These are phyloP conservation scores for Allolobophora icterica DNA, from an alignment of 2,888 invertebrate species.

Conservation along the genomic window DNA sequence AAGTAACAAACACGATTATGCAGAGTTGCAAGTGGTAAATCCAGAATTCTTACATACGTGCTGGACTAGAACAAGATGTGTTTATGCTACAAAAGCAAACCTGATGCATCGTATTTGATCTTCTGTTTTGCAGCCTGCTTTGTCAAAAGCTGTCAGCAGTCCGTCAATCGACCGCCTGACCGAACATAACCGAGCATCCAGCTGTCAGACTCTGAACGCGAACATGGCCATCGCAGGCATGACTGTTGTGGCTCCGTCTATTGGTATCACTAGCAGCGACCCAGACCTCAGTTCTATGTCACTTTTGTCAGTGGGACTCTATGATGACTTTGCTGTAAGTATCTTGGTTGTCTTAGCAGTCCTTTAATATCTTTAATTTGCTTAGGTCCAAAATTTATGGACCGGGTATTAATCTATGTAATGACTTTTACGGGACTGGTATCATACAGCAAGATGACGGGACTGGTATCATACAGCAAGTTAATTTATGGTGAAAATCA, in stretches of 20 bases:
- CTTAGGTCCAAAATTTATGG: too few species aligned
- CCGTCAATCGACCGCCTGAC: not conserved
- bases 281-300: constrained; percentile 38
- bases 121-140: not conserved
- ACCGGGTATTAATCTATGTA: too few species aligned
- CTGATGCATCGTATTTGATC: not conserved
- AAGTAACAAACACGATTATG: too few species aligned
- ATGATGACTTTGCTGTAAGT: constrained; percentile 48
- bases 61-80: too few species aligned
- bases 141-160: constrained; percentile 23
- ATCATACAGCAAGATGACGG: too few species aligned
- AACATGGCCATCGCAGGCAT: not conserved
- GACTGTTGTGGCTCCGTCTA: not conserved
- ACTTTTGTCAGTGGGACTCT: constrained; percentile 43
- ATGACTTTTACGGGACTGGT: too few species aligned
- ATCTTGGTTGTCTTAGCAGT: constrained; percentile 3
- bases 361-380: not conserved
- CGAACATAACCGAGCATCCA: constrained; percentile 27
- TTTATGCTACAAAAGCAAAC: too few species aligned
- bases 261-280: not conserved
- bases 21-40: too few species aligned
- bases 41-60: too few species aligned
- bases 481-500: too few species aligned
- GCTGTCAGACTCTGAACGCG: constrained; percentile 32
- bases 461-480: too few species aligned